Conservation (phyloP, 2,888 invertebrate species). For the Ischnus inquisitorius region DNA sequence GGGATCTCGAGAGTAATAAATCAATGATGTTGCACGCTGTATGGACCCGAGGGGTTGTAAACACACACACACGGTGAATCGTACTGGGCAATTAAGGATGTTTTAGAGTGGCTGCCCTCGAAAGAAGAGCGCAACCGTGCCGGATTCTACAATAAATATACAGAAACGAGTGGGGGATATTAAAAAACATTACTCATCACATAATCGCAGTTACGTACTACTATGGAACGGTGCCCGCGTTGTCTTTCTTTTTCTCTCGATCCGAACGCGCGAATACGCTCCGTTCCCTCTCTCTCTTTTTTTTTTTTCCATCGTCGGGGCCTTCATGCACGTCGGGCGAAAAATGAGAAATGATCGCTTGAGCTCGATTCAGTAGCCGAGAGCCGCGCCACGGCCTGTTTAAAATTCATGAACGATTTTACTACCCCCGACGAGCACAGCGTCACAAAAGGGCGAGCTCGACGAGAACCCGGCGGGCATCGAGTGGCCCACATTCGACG, state of each 20-base stretch:
- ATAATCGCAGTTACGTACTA: conserved; percentile 80
- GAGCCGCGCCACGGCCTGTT: conserved; percentile 76
- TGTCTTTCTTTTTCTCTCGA: conserved; percentile 63
- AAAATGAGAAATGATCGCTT: conserved; percentile 84
- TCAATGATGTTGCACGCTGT: conserved; percentile 77
- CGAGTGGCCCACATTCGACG: conserved; percentile 66
- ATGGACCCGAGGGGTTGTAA: conserved; percentile 71
- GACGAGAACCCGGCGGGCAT: conserved; percentile 65
- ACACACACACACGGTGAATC: conserved; percentile 75
- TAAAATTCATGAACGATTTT: conserved; percentile 85
- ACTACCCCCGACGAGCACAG: conserved; percentile 74
- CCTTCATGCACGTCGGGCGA: conserved; percentile 73
- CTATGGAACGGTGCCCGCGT: conserved; percentile 61
- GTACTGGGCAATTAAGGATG: conserved; percentile 85
- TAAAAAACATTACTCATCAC: conserved; percentile 86
- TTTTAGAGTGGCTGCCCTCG: conserved; percentile 84
- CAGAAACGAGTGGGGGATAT: conserved; percentile 75
- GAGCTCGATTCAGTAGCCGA: conserved; percentile 78
- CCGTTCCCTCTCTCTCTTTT: conserved; percentile 47
- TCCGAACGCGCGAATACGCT: conserved; percentile 18
- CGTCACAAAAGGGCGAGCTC: conserved; percentile 76
- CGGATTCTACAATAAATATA: conserved; percentile 59
- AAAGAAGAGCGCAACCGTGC: conserved; percentile 62
- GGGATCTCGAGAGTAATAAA: conserved; percentile 75
- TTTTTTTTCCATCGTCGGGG: conserved; percentile 50